Conservation (phyloP, 2,797 vertebrate species). For the Muscicapa striata region DNA sequence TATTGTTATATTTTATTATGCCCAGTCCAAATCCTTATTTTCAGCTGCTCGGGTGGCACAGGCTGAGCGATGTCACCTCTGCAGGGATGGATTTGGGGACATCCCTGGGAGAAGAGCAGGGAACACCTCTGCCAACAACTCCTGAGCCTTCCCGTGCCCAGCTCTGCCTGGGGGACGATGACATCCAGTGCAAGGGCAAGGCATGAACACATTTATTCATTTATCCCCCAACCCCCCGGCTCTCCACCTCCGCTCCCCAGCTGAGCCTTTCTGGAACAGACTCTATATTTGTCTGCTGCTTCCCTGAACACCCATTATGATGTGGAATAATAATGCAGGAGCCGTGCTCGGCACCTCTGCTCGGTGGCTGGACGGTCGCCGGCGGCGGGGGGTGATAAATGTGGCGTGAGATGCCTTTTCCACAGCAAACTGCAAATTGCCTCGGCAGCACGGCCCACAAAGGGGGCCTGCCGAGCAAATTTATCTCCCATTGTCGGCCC, state of each 20-base stretch:
- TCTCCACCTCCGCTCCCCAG: slow-evolving; percentile 57
- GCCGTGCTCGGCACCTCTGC: slow-evolving; percentile 72
- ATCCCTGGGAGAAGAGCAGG: too few relatives aligned
- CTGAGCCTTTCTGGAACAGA: slow-evolving; percentile 48
- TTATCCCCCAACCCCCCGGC: not conserved
- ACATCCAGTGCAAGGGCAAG: not conserved
- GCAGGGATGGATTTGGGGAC: rapidly evolving
- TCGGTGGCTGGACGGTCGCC: slow-evolving; percentile 72
- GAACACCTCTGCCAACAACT: rapidly evolving
- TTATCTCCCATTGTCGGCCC: slow-evolving; percentile 75
- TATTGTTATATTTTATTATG: rapidly evolving
- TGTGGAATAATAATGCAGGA: slow-evolving; percentile 65
- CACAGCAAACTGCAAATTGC: slow-evolving; percentile 80
- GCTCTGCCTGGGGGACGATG: not conserved
- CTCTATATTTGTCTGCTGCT: slow-evolving; percentile 70
- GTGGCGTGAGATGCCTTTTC: slow-evolving; percentile 76
- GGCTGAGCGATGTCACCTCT: not conserved
- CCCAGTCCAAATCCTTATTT: not conserved
- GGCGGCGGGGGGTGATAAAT: slow-evolving; percentile 79
- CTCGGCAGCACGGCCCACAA: slow-evolving; percentile 75
- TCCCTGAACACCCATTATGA: slow-evolving; percentile 72
- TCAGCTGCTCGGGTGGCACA: rapidly evolving
- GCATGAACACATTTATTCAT: not conserved
- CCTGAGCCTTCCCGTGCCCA: not conserved
- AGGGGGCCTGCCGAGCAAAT: slow-evolving; percentile 77